Base-by-base conservation (phyloP, 1,140 invertebrate species). In the Pachypsylla venusta region DNA sequence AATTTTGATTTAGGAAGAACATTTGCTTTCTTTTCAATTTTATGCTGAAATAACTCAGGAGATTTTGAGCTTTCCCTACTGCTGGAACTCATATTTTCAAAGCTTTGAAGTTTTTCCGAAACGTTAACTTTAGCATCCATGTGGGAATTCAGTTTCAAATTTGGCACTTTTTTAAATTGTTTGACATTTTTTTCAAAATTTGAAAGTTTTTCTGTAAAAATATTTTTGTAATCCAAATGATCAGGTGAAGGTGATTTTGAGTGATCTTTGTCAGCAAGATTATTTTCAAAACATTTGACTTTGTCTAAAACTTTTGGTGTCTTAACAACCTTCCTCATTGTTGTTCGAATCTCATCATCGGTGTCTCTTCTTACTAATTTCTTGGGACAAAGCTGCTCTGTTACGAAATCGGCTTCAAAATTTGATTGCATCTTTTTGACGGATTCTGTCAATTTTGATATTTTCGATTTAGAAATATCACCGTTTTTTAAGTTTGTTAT, bases 31-130 rank as follows among this genome's bases (percentile, higher is more conserved):
- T 4, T 19, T 48, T 48, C 42, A 48, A 48, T 22, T 48, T 48
- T 48, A n/a, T 4, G n/a, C 5, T 10, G 7, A 19, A 22, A 19
- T n/a, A 48, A 48, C 7, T 48, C 42, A 10, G 42, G 42, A 5
- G 42, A 48, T n/a, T 4, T 48, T 5, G 42, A 48, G 42, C 42
- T 48, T 48, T 10, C 42, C n/a, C 42, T 3, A 19, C 42, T 19
- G 7, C 16, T 48, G 5, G 42, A 48, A 10, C 16, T 48, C 42
- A 48, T 10, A 48, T n/a, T 48, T 19, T 48, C 42, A 48, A 48
- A 48, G n/a, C 42, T 48, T 48, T 48, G 42, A 48, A 48, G 42
- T 22, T 48, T 48, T n/a, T 48, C 42, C n/a, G 42, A 48, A n/a
- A 5, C n/a, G 16, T 48, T 48, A 4, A 48, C 42, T 48, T 19